phyloP scores from a whole-genome alignment of 1,140 invertebrate species.

The Goniozus legneri region DNA sequence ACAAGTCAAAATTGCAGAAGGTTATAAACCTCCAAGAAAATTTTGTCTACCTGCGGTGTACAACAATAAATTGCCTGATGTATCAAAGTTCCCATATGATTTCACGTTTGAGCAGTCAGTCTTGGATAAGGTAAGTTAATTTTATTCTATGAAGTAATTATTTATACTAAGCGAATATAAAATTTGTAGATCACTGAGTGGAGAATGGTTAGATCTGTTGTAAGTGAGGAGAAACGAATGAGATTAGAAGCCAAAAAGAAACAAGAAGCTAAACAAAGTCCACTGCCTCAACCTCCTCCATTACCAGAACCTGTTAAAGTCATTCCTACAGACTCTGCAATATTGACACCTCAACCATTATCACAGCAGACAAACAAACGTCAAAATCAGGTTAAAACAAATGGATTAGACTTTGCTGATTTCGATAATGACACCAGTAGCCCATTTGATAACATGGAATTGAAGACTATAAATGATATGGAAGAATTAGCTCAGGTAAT shows the following conservation, averaged over 20 bases:
- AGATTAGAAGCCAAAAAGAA: slow-evolving; percentile 58
- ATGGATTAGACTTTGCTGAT: slow-evolving; percentile 66
- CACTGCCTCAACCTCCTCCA: slow-evolving; percentile 35
- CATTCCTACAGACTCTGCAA: slow-evolving; percentile 40
- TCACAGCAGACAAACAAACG: slow-evolving; percentile 38
- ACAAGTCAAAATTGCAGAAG: slow-evolving; percentile 82
- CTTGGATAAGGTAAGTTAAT: slow-evolving; percentile 55
- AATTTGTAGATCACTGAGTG: slow-evolving; percentile 60
- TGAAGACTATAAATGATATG: slow-evolving; percentile 87
- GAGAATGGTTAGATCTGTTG: slow-evolving; percentile 60
- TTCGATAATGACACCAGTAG: slow-evolving; percentile 87
- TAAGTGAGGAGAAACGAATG: slow-evolving; percentile 57
- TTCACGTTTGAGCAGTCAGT: slow-evolving; percentile 70
- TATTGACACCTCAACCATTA: slow-evolving; percentile 44
- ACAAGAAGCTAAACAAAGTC: slow-evolving; percentile 52
- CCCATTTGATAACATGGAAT: slow-evolving; percentile 86
- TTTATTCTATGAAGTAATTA: slow-evolving; percentile 3
- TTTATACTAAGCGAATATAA: neutral
- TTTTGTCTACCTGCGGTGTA: slow-evolving; percentile 67
- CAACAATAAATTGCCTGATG: slow-evolving; percentile 56
- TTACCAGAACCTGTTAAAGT: slow-evolving; percentile 55
- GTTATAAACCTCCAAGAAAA: slow-evolving; percentile 73
- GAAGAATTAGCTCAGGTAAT: slow-evolving; percentile 73
- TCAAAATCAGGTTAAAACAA: slow-evolving; percentile 35
- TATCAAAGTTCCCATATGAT: slow-evolving; percentile 63